A percentile compares a stretch with the other conserved stretches of the same genome.
Conservation (phyloP, 2,797 vertebrate species). For the Sphaeramia orbicularis region DNA sequence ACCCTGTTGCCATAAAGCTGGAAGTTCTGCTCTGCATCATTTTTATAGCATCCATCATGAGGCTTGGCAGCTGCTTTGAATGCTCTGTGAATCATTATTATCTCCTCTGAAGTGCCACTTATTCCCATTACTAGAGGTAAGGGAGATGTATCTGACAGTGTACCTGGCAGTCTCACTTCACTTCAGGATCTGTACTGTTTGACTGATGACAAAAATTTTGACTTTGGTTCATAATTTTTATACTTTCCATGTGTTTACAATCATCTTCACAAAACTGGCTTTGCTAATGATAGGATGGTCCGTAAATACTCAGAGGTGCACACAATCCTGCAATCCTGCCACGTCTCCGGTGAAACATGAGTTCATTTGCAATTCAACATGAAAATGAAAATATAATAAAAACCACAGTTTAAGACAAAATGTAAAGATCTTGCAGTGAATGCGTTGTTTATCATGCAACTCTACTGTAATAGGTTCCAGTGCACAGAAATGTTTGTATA, state of each 20-base stretch:
- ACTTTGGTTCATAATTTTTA: constrained; percentile 1
- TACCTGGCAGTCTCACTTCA: not conserved
- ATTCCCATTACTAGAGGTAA: constrained; percentile 14
- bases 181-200: not conserved
- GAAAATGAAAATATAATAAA: not conserved
- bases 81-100: constrained; percentile 37
- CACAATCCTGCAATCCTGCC: not conserved
- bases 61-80: constrained; percentile 32
- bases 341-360: not conserved
- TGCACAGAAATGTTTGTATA: not conserved
- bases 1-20: constrained; percentile 15
- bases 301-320: not conserved
- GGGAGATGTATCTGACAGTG: constrained; percentile 3
- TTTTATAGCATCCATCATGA: constrained; percentile 29
- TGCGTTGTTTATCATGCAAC: not conserved
- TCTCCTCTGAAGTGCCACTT: constrained; percentile 28
- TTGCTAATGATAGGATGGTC: not conserved
- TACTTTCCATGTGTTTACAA: constrained; percentile 8
- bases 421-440: not conserved
- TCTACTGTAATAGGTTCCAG: not conserved
- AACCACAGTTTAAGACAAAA: not conserved
- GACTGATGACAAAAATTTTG: not conserved
- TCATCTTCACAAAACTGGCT: not conserved
- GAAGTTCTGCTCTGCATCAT: constrained; percentile 30
- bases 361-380: not conserved